Conservation (phyloP, 2,888 invertebrate species). For the Toxonevra muliebris region DNA sequence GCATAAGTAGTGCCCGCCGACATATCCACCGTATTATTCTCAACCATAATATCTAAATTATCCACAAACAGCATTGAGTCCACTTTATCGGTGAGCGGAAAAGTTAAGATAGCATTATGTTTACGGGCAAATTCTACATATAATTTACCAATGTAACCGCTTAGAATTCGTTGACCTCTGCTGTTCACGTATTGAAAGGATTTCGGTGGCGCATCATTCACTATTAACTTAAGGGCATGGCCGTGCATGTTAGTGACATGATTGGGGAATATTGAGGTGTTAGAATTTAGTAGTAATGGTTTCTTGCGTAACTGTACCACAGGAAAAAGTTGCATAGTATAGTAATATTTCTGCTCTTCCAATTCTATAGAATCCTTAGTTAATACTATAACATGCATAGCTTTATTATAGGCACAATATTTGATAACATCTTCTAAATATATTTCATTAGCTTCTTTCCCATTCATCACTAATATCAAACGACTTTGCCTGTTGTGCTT, state of each 20-base stretch:
- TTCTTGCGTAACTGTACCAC: background rate
- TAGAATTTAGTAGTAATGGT: background rate
- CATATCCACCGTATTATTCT: conserved; percentile 31
- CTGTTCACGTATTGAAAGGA: conserved; percentile 23
- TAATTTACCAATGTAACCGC: conserved; percentile 33
- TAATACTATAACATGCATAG: conserved; percentile 20
- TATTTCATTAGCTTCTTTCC: background rate
- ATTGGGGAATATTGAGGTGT: conserved; percentile 22
- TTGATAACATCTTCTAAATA: conserved; percentile 20
- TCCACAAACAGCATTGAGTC: background rate
- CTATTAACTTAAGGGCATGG: conserved; percentile 24
- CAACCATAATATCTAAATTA: conserved; percentile 6
- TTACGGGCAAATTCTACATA: conserved; percentile 33
- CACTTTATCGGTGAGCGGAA: conserved; percentile 1
- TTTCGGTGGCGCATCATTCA: conserved; percentile 27
- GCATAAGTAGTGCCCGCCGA: conserved; percentile 19
- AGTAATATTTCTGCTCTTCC: background rate
- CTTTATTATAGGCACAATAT: conserved; percentile 13
- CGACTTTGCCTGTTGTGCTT: conserved; percentile 10
- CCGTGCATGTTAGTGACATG: conserved; percentile 35
- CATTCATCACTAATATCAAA: conserved; percentile 19
- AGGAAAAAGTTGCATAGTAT: background rate
- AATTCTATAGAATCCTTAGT: background rate
- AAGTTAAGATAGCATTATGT: conserved; percentile 33
- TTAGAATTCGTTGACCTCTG: conserved; percentile 14